Conservation (phyloP, 2,113 vertebrate genomes). For the Orycteropus afer region DNA sequence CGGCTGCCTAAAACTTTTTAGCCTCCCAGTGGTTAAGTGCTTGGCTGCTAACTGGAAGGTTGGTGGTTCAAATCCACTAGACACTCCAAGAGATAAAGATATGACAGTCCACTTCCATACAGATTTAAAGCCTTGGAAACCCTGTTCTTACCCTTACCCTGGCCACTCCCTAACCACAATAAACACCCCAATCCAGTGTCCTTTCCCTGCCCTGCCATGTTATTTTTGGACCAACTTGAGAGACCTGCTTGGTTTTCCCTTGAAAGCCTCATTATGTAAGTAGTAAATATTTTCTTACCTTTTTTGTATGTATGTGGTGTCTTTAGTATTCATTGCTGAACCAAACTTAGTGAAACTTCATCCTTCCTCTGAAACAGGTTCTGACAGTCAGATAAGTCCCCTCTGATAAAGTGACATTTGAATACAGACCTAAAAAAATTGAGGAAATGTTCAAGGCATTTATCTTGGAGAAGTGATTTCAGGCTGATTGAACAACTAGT, state of each 20-base stretch:
- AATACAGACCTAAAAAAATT: background rate
- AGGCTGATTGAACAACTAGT: background rate
- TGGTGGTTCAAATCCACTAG: background rate
- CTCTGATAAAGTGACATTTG: background rate
- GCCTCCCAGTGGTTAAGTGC: background rate
- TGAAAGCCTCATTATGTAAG: background rate
- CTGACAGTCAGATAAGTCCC: background rate
- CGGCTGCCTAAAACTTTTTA: background rate
- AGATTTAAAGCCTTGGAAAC: background rate
- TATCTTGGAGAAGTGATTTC: background rate
- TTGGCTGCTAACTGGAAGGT: background rate
- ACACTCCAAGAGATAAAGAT: background rate
- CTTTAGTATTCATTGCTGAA: background rate
- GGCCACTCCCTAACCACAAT: background rate
- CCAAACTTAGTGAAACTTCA: background rate
- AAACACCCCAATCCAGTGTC: background rate
- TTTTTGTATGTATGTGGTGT: background rate
- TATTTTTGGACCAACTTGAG: background rate
- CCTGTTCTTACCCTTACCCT: background rate
- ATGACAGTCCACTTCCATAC: background rate
- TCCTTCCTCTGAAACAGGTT: background rate
- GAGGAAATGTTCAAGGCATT: background rate
- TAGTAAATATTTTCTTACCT: background rate
- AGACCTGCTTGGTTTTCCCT: background rate
- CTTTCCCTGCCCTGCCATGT: background rate